Percentiles rank a stretch among this genome's conserved stretches.
Conservation (phyloP, 2,888 invertebrate genomes). For the Theretra japonica region DNA sequence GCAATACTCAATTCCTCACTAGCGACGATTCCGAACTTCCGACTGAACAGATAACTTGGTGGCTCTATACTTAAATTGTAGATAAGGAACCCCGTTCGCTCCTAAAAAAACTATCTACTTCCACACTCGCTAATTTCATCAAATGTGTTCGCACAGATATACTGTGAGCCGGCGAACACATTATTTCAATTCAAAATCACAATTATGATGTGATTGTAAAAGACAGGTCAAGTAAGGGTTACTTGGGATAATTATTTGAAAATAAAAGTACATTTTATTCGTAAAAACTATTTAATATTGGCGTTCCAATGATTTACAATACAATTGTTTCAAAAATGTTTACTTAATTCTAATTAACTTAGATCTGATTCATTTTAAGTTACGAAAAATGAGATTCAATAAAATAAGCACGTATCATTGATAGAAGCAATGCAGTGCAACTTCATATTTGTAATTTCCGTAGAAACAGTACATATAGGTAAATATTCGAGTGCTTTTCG, state of each 20-base stretch:
- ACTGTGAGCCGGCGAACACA: too few species aligned
- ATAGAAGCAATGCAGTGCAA: slow-evolving; percentile 37
- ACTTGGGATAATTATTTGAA: neutral
- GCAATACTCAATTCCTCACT: too few species aligned
- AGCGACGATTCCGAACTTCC: too few species aligned
- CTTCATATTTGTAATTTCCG: slow-evolving; percentile 39
- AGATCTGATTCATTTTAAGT: slow-evolving; percentile 61
- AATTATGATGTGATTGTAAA: too few species aligned
- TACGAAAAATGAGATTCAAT: slow-evolving; percentile 56
- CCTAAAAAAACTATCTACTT: too few species aligned
- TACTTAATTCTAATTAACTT: slow-evolving; percentile 66
- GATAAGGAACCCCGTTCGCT: too few species aligned
- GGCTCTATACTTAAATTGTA: too few species aligned
- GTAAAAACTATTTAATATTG: slow-evolving; percentile 69
- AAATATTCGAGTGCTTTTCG: slow-evolving; percentile 37
- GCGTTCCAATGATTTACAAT: slow-evolving; percentile 72
- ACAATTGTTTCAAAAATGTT: slow-evolving; percentile 73
- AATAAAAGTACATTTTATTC: slow-evolving; percentile 3
- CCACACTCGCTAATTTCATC: too few species aligned
- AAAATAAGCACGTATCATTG: slow-evolving; percentile 41
- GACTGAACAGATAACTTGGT: too few species aligned
- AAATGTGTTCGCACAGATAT: too few species aligned
- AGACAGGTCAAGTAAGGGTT: too few species aligned
- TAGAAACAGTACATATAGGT: neutral
- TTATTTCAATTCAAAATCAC: too few species aligned